These are phyloP conservation scores for Rhea pennata DNA, from an alignment of 2,113 vertebrate species.

Conservation along the genomic window DNA sequence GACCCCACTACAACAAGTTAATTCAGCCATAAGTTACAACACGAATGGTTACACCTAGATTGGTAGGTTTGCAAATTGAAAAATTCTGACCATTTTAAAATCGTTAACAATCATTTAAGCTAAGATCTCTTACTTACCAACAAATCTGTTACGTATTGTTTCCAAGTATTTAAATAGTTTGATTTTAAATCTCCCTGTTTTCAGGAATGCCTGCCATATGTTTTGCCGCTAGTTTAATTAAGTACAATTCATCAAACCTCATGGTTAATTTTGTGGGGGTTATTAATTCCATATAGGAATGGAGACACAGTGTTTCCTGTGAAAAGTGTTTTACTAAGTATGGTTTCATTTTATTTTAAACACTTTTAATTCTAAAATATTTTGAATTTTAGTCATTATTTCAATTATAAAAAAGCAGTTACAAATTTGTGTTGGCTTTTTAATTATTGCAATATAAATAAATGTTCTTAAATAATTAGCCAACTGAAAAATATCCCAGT, in stretches of 20 bases:
- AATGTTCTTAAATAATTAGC: background rate
- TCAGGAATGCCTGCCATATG: background rate
- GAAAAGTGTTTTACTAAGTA: background rate
- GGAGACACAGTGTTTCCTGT: background rate
- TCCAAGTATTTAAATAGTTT: background rate
- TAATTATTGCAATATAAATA: background rate
- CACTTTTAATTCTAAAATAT: background rate
- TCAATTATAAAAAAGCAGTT: background rate
- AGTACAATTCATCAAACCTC: background rate
- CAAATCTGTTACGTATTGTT: background rate
- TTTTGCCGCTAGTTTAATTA: background rate
- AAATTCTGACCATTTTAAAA: background rate
- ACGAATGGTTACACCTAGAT: background rate
- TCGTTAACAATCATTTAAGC: background rate
- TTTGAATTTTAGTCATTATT: background rate
- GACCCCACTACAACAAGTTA: background rate
- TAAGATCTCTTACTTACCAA: background rate
- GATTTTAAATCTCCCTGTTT: background rate
- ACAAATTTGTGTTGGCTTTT: background rate
- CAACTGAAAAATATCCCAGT: background rate
- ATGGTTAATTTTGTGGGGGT: background rate
- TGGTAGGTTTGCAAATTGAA: background rate
- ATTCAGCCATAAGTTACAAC: background rate
- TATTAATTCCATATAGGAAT: background rate
- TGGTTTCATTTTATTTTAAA: background rate